phyloP scores from a whole-genome alignment of 2,113 vertebrate species.

The Cyprinodon brontotheroides region DNA sequence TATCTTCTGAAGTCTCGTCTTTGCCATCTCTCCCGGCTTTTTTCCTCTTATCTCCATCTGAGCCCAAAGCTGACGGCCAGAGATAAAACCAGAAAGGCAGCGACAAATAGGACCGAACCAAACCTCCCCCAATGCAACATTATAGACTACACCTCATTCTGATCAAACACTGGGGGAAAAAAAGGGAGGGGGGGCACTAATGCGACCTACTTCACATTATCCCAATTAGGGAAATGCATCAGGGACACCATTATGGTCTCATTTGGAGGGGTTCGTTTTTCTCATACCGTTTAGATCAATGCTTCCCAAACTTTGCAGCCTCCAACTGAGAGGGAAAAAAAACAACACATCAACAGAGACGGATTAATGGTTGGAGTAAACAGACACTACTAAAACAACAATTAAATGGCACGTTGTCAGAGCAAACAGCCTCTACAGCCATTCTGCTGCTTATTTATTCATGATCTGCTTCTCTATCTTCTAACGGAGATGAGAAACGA shows the following conservation, averaged over 20 bases:
- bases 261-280: neutral
- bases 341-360: neutral
- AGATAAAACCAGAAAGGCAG: conserved; percentile 10
- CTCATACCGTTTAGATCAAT: neutral
- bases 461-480: neutral
- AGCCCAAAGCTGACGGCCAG: conserved; percentile 2
- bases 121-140: neutral
- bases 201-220: conserved; percentile 33
- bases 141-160: neutral
- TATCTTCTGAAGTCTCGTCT: conserved; percentile 27
- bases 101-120: neutral
- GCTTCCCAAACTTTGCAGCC: neutral
- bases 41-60: conserved; percentile 1
- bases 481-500: neutral
- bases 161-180: conserved; percentile 13
- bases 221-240: conserved; percentile 17
- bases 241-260: neutral
- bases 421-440: neutral
- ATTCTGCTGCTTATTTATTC: neutral
- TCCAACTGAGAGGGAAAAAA: neutral
- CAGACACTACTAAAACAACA: neutral
- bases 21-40: conserved; percentile 5
- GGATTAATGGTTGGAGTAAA: neutral
- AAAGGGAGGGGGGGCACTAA: neutral
- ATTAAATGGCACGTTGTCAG: neutral